phyloP scores from a whole-genome alignment of 2,113 vertebrate species.

The Sebastes schlegelii region DNA sequence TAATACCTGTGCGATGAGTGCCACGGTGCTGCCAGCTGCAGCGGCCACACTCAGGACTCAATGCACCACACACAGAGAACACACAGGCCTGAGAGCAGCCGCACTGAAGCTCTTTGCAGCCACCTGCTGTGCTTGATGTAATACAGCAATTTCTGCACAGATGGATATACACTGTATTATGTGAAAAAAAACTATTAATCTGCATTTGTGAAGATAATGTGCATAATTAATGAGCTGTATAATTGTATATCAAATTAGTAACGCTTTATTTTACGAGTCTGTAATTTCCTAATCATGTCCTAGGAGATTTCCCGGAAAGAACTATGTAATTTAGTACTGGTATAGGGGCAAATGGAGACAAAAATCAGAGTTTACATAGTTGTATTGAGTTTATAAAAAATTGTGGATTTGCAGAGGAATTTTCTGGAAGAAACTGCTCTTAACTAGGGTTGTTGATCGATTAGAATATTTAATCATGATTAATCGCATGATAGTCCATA shows the following conservation, averaged over 20 bases:
- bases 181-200: not conserved
- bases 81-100: conserved; percentile 37
- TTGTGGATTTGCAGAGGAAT: not conserved
- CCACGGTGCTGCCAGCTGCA: conserved; percentile 55
- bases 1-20: conserved; percentile 80
- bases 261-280: not conserved
- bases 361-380: not conserved
- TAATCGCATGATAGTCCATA: too few relatives aligned
- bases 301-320: not conserved
- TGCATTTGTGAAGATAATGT: not conserved
- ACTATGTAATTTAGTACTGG: not conserved
- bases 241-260: not conserved
- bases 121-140: conserved; percentile 76
- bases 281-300: not conserved
- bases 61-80: conserved; percentile 44
- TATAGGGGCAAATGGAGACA: not conserved
- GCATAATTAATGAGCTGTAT: not conserved
- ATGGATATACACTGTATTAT: not conserved
- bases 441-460: too few relatives aligned
- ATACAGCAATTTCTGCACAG: conserved; percentile 52
- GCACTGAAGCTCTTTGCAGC: conserved; percentile 77
- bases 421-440: not conserved
- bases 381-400: not conserved
- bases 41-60: conserved; percentile 46
- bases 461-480: too few relatives aligned